phyloP scores from a whole-genome alignment of 2,888 invertebrate genomes.

The Pollenia amentaria region DNA sequence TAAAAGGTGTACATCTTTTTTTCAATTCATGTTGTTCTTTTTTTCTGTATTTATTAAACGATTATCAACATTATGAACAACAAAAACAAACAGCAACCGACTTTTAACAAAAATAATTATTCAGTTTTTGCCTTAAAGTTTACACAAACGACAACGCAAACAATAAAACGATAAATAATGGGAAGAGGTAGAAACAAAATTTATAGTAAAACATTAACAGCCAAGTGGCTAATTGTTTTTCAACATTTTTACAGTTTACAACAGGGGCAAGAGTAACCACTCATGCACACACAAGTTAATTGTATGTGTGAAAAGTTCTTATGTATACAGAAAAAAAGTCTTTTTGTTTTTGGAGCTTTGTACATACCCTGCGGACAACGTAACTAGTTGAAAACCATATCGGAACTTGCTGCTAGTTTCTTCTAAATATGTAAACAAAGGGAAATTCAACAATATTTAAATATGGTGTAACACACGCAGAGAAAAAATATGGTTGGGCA shows the following conservation, averaged over 20 bases:
- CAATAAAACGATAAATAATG: neutral
- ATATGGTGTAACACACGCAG: too few relatives aligned
- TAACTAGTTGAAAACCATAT: too few relatives aligned
- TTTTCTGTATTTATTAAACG: neutral
- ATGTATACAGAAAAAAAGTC: too few relatives aligned
- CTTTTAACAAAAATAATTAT: conserved; percentile 28
- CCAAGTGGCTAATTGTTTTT: conserved; percentile 66
- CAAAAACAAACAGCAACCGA: neutral
- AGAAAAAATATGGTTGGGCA: too few relatives aligned
- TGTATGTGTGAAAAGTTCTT: too few relatives aligned
- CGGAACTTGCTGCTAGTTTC: too few relatives aligned
- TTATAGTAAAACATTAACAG: conserved; percentile 46
- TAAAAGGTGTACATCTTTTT: neutral
- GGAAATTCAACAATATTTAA: too few relatives aligned
- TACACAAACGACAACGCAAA: neutral
- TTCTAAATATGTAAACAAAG: too few relatives aligned
- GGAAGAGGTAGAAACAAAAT: neutral
- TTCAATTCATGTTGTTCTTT: neutral
- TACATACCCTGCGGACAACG: too few relatives aligned
- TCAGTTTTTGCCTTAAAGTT: conserved; percentile 49
- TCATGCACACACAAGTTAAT: neutral
- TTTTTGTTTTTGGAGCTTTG: too few relatives aligned
- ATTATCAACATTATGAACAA: conserved; percentile 5
- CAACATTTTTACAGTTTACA: conserved; percentile 36
- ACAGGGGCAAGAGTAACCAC: neutral